These are phyloP conservation scores for Nephila pilipes DNA, from an alignment of 1,140 invertebrate species.

Conservation along the genomic window DNA sequence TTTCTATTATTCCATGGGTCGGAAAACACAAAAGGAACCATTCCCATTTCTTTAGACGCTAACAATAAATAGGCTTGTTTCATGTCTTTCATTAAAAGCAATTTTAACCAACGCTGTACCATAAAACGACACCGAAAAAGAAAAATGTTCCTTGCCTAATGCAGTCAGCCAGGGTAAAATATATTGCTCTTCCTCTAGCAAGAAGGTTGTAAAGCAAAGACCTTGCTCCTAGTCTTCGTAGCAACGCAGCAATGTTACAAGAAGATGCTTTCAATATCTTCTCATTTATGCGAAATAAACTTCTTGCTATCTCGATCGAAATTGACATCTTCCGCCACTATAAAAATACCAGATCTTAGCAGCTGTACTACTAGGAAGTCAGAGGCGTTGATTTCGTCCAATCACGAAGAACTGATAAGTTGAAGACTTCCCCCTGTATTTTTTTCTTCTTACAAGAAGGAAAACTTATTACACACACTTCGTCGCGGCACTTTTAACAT, in stretches of 20 bases:
- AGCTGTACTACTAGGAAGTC: not conserved
- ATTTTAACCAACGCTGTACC: not conserved
- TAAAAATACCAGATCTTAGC: conserved; percentile 29
- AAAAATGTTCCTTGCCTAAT: not conserved
- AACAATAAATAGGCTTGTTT: not conserved
- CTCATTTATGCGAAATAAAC: conserved; percentile 52
- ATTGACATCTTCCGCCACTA: conserved; percentile 59
- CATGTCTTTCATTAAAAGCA: conserved; percentile 20
- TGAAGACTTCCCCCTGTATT: conserved; percentile 7
- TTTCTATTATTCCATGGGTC: not conserved
- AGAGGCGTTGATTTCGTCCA: conserved; percentile 21
- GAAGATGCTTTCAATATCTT: conserved; percentile 61
- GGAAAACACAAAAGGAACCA: not conserved
- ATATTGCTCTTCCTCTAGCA: not conserved
- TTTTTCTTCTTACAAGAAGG: not conserved
- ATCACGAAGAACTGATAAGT: conserved; percentile 33
- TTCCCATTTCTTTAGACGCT: not conserved
- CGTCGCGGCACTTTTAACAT: conserved; percentile 27
- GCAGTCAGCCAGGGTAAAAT: conserved; percentile 17
- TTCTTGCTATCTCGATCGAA: conserved; percentile 45
- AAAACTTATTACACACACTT: conserved; percentile 2
- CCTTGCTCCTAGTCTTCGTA: not conserved
- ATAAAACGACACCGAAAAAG: not conserved
- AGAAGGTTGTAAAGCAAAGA: not conserved
- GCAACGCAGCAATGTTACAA: not conserved